Evolutionary conservation across 2,113 vertebrate genomes (phyloP).

Genomic region (Colius striatus): DNA sequence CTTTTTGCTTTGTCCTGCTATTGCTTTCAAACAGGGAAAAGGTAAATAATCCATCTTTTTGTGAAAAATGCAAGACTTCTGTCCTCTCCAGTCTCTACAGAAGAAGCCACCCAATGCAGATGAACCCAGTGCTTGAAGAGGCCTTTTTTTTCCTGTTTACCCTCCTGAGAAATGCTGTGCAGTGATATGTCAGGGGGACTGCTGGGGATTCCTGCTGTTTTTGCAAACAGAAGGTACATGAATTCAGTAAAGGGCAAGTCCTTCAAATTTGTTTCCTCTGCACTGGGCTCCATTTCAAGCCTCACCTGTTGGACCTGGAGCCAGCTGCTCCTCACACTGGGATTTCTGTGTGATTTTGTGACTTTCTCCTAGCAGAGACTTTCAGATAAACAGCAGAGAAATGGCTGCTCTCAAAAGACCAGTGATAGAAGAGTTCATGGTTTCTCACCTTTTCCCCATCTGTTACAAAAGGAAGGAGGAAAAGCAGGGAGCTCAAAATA

Average conservation of each 20-base stretch:
- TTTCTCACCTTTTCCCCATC: slow-evolving; percentile 25
- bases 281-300: neutral
- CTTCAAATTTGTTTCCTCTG: neutral
- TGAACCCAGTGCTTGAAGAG: neutral
- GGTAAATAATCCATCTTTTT: neutral
- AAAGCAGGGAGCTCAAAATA: neutral
- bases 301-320: neutral
- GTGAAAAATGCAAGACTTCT: neutral
- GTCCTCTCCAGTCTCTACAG: neutral
- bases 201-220: neutral
- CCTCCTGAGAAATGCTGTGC: neutral
- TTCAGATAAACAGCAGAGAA: neutral
- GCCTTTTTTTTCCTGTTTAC: neutral
- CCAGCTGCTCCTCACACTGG: neutral
- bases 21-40: neutral
- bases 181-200: neutral
- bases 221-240: neutral
- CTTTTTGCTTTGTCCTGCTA: neutral
- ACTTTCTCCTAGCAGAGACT: neutral
- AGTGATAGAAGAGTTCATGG: neutral
- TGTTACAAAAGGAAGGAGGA: neutral
- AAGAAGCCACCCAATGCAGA: neutral
- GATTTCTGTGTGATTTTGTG: neutral
- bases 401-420: neutral
- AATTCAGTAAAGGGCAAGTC: neutral